These are phyloP conservation scores for Gymnorhina tibicen DNA, from an alignment of 2,113 vertebrate genomes.

Conservation along the genomic window DNA sequence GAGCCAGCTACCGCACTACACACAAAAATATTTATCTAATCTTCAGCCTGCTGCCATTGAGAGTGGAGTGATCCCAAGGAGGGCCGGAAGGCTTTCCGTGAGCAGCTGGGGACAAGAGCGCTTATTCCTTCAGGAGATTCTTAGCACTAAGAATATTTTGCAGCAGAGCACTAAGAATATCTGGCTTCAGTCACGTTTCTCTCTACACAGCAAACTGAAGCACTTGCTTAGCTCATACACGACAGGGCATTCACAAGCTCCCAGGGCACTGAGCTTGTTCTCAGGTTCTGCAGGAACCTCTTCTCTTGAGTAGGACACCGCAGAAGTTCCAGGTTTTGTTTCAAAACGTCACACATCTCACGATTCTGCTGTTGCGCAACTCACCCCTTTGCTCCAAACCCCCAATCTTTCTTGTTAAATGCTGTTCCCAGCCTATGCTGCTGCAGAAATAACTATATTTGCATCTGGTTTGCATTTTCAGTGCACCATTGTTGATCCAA, in stretches of 20 bases:
- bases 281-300: background rate
- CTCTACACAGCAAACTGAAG: background rate
- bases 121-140: background rate
- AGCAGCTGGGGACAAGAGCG: background rate
- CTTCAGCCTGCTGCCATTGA: conserved; percentile 5
- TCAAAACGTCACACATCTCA: background rate
- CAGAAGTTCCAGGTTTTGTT: background rate
- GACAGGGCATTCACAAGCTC: rapidly evolving
- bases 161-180: background rate
- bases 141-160: background rate
- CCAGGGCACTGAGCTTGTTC: background rate
- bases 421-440: background rate
- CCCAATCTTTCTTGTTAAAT: background rate
- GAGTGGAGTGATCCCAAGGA: background rate
- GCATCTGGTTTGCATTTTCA: conserved; percentile 1
- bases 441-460: background rate
- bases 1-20: conserved; percentile 48
- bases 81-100: background rate
- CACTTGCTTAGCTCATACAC: background rate
- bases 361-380: rapidly evolving
- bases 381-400: background rate
- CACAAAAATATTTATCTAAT: conserved; percentile 34
- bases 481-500: background rate
- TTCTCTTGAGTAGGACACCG: background rate
- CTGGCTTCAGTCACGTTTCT: background rate